Conservation (phyloP, 2,888 invertebrate species). For the Sussaba pulchella region DNA sequence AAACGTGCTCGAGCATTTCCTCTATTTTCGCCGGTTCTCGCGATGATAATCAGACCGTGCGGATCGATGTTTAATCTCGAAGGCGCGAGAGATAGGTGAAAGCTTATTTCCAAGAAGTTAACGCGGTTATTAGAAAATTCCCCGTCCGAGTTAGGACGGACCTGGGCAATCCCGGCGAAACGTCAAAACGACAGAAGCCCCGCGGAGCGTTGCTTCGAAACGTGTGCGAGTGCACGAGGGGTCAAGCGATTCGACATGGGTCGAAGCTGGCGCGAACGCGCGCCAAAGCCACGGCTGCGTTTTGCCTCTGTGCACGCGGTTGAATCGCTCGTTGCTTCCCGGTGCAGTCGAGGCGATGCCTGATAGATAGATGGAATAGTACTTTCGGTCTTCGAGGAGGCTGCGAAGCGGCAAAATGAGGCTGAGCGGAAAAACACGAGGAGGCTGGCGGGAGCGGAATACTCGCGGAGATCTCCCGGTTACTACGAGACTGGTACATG, state of each 20-base stretch:
- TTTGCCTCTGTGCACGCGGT: background rate
- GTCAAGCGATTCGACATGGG: constrained; percentile 71
- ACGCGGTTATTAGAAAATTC: constrained; percentile 43
- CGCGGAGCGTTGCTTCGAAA: constrained; percentile 52
- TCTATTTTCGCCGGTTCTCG: constrained; percentile 21
- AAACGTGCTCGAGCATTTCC: constrained; percentile 25
- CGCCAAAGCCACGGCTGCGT: constrained; percentile 18
- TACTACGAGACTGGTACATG: constrained; percentile 7
- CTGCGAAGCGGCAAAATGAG: constrained; percentile 58
- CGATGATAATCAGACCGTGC: constrained; percentile 49
- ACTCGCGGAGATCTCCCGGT: background rate
- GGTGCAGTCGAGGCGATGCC: constrained; percentile 28
- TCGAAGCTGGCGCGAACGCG: constrained; percentile 42
- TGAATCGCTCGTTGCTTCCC: background rate
- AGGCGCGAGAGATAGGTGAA: constrained; percentile 57
- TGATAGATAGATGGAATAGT: constrained; percentile 55
- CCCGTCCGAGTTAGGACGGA: constrained; percentile 26
- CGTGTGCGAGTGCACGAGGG: constrained; percentile 70
- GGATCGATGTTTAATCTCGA: constrained; percentile 44
- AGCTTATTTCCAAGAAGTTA: constrained; percentile 31
- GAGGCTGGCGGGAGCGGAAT: background rate
- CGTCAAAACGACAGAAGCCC: constrained; percentile 57
- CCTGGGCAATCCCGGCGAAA: background rate
- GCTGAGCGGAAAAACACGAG: constrained; percentile 38
- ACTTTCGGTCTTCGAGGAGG: constrained; percentile 62